Conservation (phyloP, 2,888 invertebrate genomes). For the Paralinhomoeus sp. region DNA sequence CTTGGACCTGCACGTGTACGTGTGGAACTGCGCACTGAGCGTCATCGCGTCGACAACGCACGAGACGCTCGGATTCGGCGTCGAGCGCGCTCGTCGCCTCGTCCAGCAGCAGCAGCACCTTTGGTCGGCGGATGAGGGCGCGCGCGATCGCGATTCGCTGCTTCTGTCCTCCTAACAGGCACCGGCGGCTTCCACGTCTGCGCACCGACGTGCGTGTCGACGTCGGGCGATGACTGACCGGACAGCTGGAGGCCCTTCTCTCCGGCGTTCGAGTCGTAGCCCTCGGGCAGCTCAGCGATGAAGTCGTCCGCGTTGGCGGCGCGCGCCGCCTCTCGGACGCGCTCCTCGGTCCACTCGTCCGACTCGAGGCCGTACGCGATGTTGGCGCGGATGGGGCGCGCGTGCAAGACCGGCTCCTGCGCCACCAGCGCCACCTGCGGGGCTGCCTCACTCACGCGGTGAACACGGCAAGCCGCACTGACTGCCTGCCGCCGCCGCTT, state of each 20-base stretch:
- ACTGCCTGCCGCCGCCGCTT: too few species aligned
- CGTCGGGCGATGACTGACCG: slow-evolving; percentile 12
- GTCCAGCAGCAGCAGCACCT: slow-evolving; percentile 1
- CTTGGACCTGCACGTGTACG: slow-evolving; percentile 29
- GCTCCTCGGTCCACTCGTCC: too few species aligned
- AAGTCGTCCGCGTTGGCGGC: slow-evolving; percentile 30
- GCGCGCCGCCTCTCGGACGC: slow-evolving; percentile 17
- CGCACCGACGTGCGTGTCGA: too few species aligned
- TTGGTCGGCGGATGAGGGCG: slow-evolving; percentile 22
- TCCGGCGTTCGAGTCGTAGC: slow-evolving; percentile 28
- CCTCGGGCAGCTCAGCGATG: slow-evolving; percentile 22
- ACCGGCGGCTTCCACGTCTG: too few species aligned
- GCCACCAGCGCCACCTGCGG: slow-evolving; percentile 26
- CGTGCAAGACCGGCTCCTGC: slow-evolving; percentile 31
- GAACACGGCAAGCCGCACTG: too few species aligned
- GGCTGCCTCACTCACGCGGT: too few species aligned
- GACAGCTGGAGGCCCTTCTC: slow-evolving; percentile 30
- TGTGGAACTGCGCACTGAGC: too few species aligned
- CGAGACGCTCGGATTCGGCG: slow-evolving; percentile 1
- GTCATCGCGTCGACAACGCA: too few species aligned
- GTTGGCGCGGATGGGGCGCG: slow-evolving; percentile 24
- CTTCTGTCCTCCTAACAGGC: slow-evolving; percentile 22
- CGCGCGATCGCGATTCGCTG: slow-evolving; percentile 28
- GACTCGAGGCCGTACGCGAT: slow-evolving; percentile 15
- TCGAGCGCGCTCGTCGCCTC: slow-evolving; percentile 1